phyloP scores from a whole-genome alignment of 2,113 vertebrate genomes.

The Paraplagusia blochii region DNA sequence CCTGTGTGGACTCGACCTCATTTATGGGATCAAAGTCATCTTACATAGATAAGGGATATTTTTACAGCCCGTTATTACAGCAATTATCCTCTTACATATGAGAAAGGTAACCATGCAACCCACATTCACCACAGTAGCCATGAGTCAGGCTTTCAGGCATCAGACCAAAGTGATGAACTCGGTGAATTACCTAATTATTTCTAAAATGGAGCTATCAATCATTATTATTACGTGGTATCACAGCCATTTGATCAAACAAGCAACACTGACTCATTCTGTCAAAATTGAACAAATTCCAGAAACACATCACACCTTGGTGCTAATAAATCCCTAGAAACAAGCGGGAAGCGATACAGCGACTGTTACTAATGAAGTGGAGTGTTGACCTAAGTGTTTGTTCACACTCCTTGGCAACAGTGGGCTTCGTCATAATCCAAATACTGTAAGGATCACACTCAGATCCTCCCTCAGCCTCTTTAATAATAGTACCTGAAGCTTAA shows the following conservation, averaged over 20 bases:
- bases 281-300: conserved; percentile 42
- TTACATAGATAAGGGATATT: conserved; percentile 30
- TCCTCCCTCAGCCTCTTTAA: neutral
- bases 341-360: neutral
- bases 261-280: conserved; percentile 42
- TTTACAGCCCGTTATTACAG: conserved; percentile 17
- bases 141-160: conserved; percentile 15
- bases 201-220: conserved; percentile 49
- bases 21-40: too few relatives aligned
- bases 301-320: conserved; percentile 20
- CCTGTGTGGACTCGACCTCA: too few relatives aligned
- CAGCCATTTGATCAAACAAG: conserved; percentile 24
- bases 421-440: conserved; percentile 1
- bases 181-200: conserved; percentile 48
- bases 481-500: neutral
- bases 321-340: conserved; percentile 26
- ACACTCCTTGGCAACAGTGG: conserved; percentile 8
- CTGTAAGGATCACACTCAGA: neutral
- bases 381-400: conserved; percentile 24
- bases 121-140: conserved; percentile 2
- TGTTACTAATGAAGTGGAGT: conserved; percentile 9
- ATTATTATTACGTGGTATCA: conserved; percentile 38
- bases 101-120: conserved; percentile 28
- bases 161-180: conserved; percentile 34
- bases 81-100: conserved; percentile 19